Base-by-base conservation (phyloP, 2,113 vertebrate genomes). In the Corythornis vintsioides region DNA sequence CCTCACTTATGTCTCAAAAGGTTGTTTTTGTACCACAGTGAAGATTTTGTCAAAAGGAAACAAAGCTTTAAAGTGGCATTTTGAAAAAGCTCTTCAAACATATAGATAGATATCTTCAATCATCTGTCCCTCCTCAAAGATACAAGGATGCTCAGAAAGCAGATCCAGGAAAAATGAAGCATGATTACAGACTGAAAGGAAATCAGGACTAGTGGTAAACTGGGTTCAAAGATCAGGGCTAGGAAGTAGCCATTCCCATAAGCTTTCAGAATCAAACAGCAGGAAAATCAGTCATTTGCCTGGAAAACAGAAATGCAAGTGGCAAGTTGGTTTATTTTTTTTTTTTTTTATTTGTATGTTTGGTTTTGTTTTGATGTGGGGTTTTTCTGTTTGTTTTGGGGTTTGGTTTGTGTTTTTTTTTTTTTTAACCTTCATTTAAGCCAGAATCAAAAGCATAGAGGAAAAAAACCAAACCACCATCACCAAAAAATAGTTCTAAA, bases 401-500 rank as follows among this genome's bases (percentile, higher is more conserved):
- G 16, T 33, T 29, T 3, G 45, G 35, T 29, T 76, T 18, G 11
- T 33, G 12, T 12, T 50, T 15, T 47, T 47, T 50, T 15, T 47
- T 47, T 67, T 61, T 45, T 45, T 3, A 0, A 33, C 79, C 61
- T 73, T 15, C 26, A 48, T 73, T 87, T 83, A 76, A 85, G 72
- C 22, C 67, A 72, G 47, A 95, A 88, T 80, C 59, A 85, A 94
- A 92, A 85, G 78, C 78, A 76, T 45, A 76, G 38, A 38, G 11
- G 38, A 38, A 38, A 38, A 38, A 38, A 10, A 38, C 4, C 38
- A 38, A 38, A 38, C 38, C 38, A 38, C 38, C 38, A 38, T 10
- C 38, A 10, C 38, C 38, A 38, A 63, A 61, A 76, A 38, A 16
- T 5, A 9, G 15, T 73, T 69, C 74, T 50, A 64, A 40, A 78